These are phyloP conservation scores for Ridgeia piscesae DNA, from an alignment of 1,140 invertebrate genomes.

Conservation along the genomic window DNA sequence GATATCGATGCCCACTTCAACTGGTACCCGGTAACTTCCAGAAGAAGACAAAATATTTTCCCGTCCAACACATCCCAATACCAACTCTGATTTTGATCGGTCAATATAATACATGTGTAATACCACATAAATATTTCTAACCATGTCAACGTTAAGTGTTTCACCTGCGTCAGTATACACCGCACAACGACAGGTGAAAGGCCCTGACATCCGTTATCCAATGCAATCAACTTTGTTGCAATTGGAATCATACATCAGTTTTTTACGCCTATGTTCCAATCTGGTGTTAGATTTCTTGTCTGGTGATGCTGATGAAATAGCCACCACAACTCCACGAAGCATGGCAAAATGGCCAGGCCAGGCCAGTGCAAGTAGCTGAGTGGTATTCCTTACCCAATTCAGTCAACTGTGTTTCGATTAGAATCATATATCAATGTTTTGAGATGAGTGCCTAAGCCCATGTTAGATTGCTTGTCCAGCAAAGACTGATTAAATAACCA, in stretches of 20 bases:
- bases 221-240: not conserved
- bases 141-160: not conserved
- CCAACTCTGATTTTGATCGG: too few relatives aligned
- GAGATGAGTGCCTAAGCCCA: not conserved
- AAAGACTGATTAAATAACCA: not conserved
- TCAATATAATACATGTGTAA: not conserved
- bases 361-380: too few relatives aligned
- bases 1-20: too few relatives aligned
- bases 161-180: not conserved
- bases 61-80: too few relatives aligned
- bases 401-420: not conserved
- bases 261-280: not conserved
- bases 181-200: not conserved
- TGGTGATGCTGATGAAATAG: not conserved
- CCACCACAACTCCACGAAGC: not conserved
- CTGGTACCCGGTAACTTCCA: too few relatives aligned
- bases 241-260: not conserved
- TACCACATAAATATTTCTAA: not conserved
- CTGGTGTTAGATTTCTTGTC: not conserved
- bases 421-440: not conserved
- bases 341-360: too few relatives aligned
- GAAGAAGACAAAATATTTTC: too few relatives aligned
- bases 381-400: not conserved
- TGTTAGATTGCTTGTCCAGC: not conserved
- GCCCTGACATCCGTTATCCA: not conserved